Evolutionary conservation across 2,797 vertebrate species (phyloP).

Genomic region (Molossus alvarezi): DNA sequence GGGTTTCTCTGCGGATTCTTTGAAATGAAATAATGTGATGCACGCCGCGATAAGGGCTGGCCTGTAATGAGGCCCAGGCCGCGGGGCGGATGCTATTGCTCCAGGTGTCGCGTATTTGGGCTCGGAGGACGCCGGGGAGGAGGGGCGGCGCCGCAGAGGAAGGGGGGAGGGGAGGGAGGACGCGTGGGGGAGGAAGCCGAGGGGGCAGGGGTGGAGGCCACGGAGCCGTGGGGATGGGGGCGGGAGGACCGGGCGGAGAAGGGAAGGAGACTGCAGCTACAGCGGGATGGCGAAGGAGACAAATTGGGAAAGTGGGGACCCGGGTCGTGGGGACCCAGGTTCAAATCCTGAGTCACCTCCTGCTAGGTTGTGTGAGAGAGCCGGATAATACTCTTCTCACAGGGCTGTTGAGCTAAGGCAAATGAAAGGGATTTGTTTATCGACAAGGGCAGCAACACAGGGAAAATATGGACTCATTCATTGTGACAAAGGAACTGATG

Average conservation of each 20-base stretch:
- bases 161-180: background rate
- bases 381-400: background rate
- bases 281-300: background rate
- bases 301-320: background rate
- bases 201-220: background rate
- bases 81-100: constrained; percentile 91
- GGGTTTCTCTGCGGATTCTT: constrained; percentile 93
- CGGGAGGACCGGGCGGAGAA: background rate
- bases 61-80: constrained; percentile 93
- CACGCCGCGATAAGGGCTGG: constrained; percentile 93
- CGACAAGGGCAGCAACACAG: background rate
- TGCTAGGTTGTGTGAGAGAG: background rate
- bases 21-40: constrained; percentile 94
- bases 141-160: constrained; percentile 73
- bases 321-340: background rate
- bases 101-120: constrained; percentile 92
- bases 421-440: background rate
- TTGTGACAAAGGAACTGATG: background rate
- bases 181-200: accelerated
- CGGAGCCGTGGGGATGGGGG: background rate
- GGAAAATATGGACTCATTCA: background rate
- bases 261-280: background rate
- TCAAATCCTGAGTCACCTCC: background rate
- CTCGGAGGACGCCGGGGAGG: constrained; percentile 42
- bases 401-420: background rate